These are phyloP conservation scores for Zingel zingel DNA, from an alignment of 2,113 vertebrate species.

Conservation along the genomic window DNA sequence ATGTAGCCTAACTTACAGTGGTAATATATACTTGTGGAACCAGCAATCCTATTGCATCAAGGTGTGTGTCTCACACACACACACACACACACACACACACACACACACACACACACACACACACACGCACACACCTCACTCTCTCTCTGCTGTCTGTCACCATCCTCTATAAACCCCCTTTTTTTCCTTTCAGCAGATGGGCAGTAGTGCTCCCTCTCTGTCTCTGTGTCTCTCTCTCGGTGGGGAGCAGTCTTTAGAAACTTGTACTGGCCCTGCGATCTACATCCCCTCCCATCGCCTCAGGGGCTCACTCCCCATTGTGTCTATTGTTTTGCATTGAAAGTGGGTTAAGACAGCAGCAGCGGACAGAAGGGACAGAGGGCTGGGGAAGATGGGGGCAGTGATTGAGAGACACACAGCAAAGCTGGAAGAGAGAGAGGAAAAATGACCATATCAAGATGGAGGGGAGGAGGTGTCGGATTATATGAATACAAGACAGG, in stretches of 20 bases:
- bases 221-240: conserved; percentile 45
- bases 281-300: conserved; percentile 68
- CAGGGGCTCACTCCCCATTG: conserved; percentile 71
- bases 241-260: conserved; percentile 77
- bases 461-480: conserved; percentile 41
- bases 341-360: conserved; percentile 78
- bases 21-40: background rate
- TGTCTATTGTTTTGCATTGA: conserved; percentile 77
- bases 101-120: conserved; percentile 18
- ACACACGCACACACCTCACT: conserved; percentile 22
- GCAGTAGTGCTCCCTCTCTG: conserved; percentile 60
- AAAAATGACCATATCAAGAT: conserved; percentile 44
- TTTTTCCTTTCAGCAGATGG: conserved; percentile 79
- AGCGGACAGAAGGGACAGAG: conserved; percentile 54
- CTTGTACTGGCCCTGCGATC: conserved; percentile 65
- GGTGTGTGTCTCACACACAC: background rate
- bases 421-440: conserved; percentile 30
- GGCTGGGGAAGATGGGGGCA: conserved; percentile 28
- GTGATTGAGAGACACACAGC: conserved; percentile 30
- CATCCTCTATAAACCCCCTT: conserved; percentile 15
- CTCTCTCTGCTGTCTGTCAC: conserved; percentile 49
- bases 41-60: background rate
- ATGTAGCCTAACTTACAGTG: background rate
- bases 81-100: conserved; percentile 12
- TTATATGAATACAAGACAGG: conserved; percentile 57